These are phyloP conservation scores for Pocota personata DNA, from an alignment of 2,888 invertebrate species.

Conservation along the genomic window DNA sequence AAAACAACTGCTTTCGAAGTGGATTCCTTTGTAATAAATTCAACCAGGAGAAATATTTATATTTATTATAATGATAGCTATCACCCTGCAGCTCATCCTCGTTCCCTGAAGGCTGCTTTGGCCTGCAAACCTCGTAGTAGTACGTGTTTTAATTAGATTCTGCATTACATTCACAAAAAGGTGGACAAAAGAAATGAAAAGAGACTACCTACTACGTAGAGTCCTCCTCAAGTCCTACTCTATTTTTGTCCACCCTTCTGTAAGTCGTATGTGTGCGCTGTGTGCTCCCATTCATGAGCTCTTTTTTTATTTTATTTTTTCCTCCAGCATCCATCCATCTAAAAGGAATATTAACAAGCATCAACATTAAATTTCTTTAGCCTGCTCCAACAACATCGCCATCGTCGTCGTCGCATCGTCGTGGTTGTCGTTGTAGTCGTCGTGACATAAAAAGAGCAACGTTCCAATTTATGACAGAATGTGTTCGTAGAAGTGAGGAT, in stretches of 20 bases:
- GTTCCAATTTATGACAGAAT: conserved; percentile 55
- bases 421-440: conserved; percentile 35
- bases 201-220: background rate
- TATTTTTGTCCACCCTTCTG: conserved; percentile 1
- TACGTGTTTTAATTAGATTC: conserved; percentile 69
- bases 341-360: conserved; percentile 70
- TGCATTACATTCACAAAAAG: conserved; percentile 35
- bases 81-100: background rate
- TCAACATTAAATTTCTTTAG: conserved; percentile 70
- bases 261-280: conserved; percentile 19
- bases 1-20: background rate
- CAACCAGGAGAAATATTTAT: background rate
- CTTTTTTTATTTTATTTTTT: conserved; percentile 28
- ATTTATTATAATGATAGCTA: conserved; percentile 7
- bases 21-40: background rate
- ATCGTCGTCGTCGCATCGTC: conserved; percentile 11
- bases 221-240: conserved; percentile 5
- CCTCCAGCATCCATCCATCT: conserved; percentile 57
- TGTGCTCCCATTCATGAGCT: conserved; percentile 37
- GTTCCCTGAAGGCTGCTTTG: background rate
- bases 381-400: conserved; percentile 10
- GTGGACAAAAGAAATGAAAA: conserved; percentile 40
- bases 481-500: background rate
- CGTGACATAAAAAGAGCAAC: conserved; percentile 64
- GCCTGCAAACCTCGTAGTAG: conserved; percentile 8